Evolutionary conservation across 2,113 vertebrate species (phyloP), one percentile per base, ranked within the genome.

Genomic region (Pipa parva): DNA sequence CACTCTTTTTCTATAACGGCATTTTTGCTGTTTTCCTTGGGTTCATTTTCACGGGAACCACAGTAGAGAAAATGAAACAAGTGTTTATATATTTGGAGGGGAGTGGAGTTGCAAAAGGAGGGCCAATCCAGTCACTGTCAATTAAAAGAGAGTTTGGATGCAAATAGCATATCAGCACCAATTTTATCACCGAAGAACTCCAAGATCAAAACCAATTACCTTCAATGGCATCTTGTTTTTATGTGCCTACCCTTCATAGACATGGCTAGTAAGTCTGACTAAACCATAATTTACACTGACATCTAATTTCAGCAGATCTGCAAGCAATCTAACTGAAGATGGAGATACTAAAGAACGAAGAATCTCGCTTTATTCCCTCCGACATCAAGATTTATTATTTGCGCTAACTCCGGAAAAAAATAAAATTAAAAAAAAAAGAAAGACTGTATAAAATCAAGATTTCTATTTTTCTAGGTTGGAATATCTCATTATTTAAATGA

Each of bases 251-350:
- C 78, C 75, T 81, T 83, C 84, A 88, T 83, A 85, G 83, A 66
- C 72, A 81, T 78, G 76, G 77, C 80, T 81, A 77, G 81, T 80
- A 82, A 81, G 85, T 82, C 75, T 61, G 87, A 80, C 82, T 85
- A 74, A 62, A 74, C 84, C 82, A 83, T 95, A 92, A 95, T 96
- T 92, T 89, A 85, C 89, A 85, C 81, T 95, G 94, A 97, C 93
- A 96, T 88, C 87, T 94, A 88, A 94, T 95, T 94, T 94, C 90
- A 80, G 89, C 73, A 79, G 85, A 87, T 86, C 87, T 91, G 80
- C 88, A 81, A 82, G 79, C 83, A 86, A 88, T 89, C 88, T 87
- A 86, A 75, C 78, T 76, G 81, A 86, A 85, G 84, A 87, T 85
- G 82, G 84, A 87, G 86, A 82, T 80, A 83, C 79, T 55, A 78